Conservation (phyloP, 2,797 vertebrate genomes). For the Neomorphus geoffroyi region DNA sequence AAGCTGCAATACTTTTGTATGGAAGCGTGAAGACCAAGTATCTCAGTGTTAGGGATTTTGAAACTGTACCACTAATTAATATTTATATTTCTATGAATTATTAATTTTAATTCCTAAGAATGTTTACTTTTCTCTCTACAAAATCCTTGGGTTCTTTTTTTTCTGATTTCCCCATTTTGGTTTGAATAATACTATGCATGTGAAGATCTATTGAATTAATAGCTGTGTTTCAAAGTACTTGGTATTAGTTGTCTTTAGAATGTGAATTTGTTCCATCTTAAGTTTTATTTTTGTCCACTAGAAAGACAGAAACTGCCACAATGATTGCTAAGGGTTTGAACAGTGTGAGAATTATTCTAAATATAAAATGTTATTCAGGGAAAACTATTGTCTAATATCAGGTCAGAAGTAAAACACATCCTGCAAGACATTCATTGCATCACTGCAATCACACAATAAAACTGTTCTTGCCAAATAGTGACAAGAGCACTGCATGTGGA, state of each 20-base stretch:
- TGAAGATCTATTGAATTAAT: neutral
- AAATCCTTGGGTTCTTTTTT: neutral
- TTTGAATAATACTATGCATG: neutral
- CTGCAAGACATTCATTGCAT: neutral
- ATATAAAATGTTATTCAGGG: conserved; percentile 25
- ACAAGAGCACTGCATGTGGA: neutral
- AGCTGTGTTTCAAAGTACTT: neutral
- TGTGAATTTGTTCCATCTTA: neutral
- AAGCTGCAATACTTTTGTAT: neutral
- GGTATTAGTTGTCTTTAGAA: neutral
- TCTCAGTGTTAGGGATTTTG: neutral
- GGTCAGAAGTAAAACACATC: conserved; percentile 51
- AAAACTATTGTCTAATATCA: conserved; percentile 44
- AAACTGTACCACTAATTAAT: neutral
- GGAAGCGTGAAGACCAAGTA: neutral
- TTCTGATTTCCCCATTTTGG: neutral
- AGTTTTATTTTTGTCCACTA: neutral
- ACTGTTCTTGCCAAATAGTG: neutral
- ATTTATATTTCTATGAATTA: neutral
- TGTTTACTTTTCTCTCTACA: neutral
- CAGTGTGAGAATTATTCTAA: neutral
- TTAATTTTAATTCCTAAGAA: neutral
- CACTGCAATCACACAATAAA: neutral
- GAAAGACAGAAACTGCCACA: neutral
- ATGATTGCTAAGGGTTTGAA: neutral